A percentile compares a stretch with the other conserved stretches of the same genome.
phyloP scores from a whole-genome alignment of 2,797 vertebrate species.

The Babyrousa celebensis region DNA sequence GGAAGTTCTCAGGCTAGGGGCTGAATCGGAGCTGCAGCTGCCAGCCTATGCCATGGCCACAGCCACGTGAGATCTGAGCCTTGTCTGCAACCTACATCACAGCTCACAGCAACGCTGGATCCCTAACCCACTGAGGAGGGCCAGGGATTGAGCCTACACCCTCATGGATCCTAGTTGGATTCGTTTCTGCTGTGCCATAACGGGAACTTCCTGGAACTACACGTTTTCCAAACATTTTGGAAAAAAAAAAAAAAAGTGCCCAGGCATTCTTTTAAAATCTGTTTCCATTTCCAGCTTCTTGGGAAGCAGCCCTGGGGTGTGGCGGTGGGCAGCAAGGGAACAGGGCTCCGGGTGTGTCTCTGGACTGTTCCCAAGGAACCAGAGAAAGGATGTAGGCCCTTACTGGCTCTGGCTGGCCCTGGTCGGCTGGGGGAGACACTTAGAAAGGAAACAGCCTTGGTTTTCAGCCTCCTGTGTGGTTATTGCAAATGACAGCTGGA shows the following conservation, averaged over 20 bases:
- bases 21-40: no score
- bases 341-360: neutral
- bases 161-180: no score
- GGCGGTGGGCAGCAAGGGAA: neutral
- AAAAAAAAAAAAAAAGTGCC: neutral
- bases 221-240: constrained; percentile 10
- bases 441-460: neutral
- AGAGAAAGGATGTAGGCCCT: neutral
- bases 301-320: neutral
- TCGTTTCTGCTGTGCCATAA: no score
- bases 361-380: neutral
- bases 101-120: no score
- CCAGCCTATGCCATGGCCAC: no score
- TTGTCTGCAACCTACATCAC: no score
- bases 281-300: neutral
- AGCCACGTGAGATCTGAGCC: no score
- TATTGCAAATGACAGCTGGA: neutral
- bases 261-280: neutral
- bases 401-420: neutral
- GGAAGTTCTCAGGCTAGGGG: no score
- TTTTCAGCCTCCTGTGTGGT: neutral
- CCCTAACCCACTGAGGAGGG: no score
- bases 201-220: neutral
- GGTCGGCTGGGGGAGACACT: neutral
- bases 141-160: no score